Conservation (phyloP, 2,113 vertebrate genomes). For the Trachemys scripta region DNA sequence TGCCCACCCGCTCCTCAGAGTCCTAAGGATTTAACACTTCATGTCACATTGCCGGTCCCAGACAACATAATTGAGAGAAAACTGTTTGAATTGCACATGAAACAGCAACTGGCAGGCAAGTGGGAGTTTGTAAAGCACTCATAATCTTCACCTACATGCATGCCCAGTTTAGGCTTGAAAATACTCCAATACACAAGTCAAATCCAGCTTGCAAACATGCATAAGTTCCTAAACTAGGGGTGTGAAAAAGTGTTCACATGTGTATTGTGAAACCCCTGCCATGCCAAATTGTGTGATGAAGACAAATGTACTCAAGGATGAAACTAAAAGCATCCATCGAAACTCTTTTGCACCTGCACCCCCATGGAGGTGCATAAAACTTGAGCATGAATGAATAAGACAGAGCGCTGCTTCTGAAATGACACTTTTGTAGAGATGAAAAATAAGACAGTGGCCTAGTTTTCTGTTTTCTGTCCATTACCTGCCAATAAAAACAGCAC, state of each 20-base stretch:
- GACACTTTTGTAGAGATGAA: background rate
- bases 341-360: background rate
- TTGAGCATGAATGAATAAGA: background rate
- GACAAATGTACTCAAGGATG: background rate
- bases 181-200: background rate
- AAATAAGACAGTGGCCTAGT: background rate
- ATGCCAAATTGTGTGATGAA: background rate
- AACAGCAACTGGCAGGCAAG: background rate
- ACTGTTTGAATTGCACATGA: background rate
- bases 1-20: background rate
- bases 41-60: background rate
- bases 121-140: background rate
- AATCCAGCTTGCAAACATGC: background rate
- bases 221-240: background rate
- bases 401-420: background rate
- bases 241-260: background rate
- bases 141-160: background rate
- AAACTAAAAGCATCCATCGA: background rate
- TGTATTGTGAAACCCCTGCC: background rate
- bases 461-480: background rate
- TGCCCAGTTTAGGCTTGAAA: background rate
- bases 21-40: background rate
- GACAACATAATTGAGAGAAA: background rate
- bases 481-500: background rate
- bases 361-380: background rate